Percentiles rank a stretch among this genome's conserved stretches.
Conservation (phyloP, 2,888 invertebrate species). For the Metellina segmentata region DNA sequence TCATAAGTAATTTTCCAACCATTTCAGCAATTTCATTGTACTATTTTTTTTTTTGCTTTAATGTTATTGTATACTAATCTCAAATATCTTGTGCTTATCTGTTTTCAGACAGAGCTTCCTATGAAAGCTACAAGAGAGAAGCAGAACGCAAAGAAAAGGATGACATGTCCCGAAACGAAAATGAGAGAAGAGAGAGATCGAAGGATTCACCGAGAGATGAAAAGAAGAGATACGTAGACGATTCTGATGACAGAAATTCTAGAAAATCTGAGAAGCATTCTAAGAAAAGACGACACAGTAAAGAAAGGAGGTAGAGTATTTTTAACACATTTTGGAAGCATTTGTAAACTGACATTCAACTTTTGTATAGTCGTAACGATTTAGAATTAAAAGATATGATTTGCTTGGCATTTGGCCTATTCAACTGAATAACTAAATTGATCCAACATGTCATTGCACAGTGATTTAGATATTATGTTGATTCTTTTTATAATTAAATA, state of each 20-base stretch:
- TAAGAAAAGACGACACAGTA: slow-evolving; percentile 42
- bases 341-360: too few relatives aligned
- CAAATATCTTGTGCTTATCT: slow-evolving; percentile 45
- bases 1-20: slow-evolving; percentile 88
- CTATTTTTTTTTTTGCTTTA: neutral
- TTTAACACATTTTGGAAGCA: neutral
- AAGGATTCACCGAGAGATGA: slow-evolving; percentile 6
- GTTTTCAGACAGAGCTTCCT: slow-evolving; percentile 72
- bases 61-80: neutral
- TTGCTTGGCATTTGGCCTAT: too few relatives aligned
- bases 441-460: too few relatives aligned
- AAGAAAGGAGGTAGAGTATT: slow-evolving; percentile 50
- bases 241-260: slow-evolving; percentile 15
- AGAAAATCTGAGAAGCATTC: slow-evolving; percentile 27
- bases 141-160: slow-evolving; percentile 52
- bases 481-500: too few relatives aligned
- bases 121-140: slow-evolving; percentile 76
- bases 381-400: too few relatives aligned
- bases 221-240: neutral
- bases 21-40: neutral
- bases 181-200: slow-evolving; percentile 18
- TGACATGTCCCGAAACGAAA: slow-evolving; percentile 9
- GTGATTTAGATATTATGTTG: too few relatives aligned
- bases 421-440: too few relatives aligned
- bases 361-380: too few relatives aligned